Evolutionary conservation across 2,888 invertebrate genomes (phyloP).

Genomic region (Panopea generosa): DNA sequence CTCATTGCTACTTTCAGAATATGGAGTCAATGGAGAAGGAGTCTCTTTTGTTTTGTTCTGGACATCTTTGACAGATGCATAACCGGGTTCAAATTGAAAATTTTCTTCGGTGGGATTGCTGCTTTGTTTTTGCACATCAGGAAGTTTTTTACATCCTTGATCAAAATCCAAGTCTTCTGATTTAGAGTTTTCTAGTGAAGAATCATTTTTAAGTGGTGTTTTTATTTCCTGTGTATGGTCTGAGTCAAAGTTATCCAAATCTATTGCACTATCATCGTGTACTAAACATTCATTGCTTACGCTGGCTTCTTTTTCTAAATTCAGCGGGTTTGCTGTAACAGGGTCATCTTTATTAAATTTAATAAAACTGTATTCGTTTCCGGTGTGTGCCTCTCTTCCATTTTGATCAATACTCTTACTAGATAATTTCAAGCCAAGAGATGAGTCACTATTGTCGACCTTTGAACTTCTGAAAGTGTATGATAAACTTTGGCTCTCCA

Average conservation of each 20-base stretch:
- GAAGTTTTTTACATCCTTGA: constrained; percentile 32
- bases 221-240: background rate
- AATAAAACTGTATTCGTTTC: constrained; percentile 53
- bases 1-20: constrained; percentile 9
- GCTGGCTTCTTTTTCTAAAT: constrained; percentile 12
- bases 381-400: background rate
- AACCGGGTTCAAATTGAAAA: constrained; percentile 3
- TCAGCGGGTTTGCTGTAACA: constrained; percentile 14
- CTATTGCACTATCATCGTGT: constrained; percentile 58
- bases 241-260: constrained; percentile 35
- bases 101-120: background rate
- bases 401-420: background rate
- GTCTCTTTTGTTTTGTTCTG: background rate
- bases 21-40: background rate
- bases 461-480: background rate
- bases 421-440: background rate
- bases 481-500: too few species aligned
- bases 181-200: background rate
- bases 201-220: background rate
- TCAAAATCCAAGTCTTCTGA: constrained; percentile 10
- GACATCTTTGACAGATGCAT: constrained; percentile 10
- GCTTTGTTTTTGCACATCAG: background rate
- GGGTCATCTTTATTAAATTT: constrained; percentile 45
- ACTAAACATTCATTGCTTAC: constrained; percentile 27
- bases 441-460: background rate